phyloP scores from a whole-genome alignment of 2,888 invertebrate genomes.

The Calameuta filiformis region DNA sequence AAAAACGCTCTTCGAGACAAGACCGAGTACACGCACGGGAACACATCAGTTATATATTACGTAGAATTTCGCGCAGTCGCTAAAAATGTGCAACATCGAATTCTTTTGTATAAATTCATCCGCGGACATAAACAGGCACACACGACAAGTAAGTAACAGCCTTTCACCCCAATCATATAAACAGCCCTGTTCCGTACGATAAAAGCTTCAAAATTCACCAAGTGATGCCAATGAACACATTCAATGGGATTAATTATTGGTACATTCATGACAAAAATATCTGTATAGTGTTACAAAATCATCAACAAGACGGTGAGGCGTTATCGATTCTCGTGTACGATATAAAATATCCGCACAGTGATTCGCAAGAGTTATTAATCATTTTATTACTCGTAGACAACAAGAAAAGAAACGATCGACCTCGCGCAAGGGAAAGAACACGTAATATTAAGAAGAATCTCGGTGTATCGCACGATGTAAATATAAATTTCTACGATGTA shows the following conservation, averaged over 20 bases:
- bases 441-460: background rate
- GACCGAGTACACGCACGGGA: background rate
- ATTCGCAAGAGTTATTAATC: background rate
- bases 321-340: background rate
- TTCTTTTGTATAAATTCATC: background rate
- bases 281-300: background rate
- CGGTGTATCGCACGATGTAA: background rate
- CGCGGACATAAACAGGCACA: background rate
- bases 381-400: background rate
- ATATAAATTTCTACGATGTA: background rate
- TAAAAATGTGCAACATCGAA: background rate
- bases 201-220: background rate
- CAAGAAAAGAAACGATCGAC: background rate
- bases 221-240: background rate
- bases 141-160: background rate
- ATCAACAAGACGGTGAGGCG: background rate
- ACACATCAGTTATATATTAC: background rate
- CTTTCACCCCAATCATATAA: background rate
- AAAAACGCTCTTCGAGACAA: background rate
- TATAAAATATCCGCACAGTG: background rate
- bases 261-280: background rate
- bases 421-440: background rate
- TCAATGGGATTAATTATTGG: background rate
- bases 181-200: background rate
- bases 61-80: background rate